Evolutionary conservation across 2,113 vertebrate genomes (phyloP), one percentile per base, ranked within the genome.

Genomic region (Hucho hucho): DNA sequence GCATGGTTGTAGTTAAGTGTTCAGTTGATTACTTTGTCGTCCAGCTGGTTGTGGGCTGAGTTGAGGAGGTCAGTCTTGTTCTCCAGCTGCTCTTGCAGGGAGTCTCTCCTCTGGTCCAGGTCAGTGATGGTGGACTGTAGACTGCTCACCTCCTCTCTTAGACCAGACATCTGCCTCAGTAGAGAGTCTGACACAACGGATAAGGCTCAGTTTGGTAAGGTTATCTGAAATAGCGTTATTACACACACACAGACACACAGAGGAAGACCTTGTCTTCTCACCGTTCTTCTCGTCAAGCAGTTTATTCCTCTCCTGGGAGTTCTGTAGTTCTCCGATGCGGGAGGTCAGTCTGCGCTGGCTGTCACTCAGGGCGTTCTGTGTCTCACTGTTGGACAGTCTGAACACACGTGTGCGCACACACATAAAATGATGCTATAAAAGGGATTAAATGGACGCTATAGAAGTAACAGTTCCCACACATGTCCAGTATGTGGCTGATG

Each of bases 381-480:
- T 85, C 74, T 93, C 93, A 84, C 90, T 90, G 86, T 93, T 93
- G 84, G 93, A 84, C 79, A 93, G 80, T 86, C 93, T 95, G 87
- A 32, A 88, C 88, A 87, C n/a, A 24, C 22, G 56, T 1, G 9
- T 11, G 9, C 37, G 37, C 2, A 43, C 37, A 43, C 37, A 43
- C 37, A 11, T 43, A 11, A 43, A 11, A 43, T 6, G 32, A 37
- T 43, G 37, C 37, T 43, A 43, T 9, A 43, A 43, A 43, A 43
- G 9, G 7, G 37, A 43, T 43, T 12, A 43, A 11, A 43, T 43
- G 37, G 37, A 43, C 2, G 37, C 9, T 12, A 12, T 11, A 43
- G 37, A 43, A 43, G 37, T 11, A 43, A 43, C 37, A 43, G 37
- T 43, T 43, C 37, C 37, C 37, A 43, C 37, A 43, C 37, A 2